Conservation (phyloP, 1,140 invertebrate genomes). For the Spodoptera frugiperda region DNA sequence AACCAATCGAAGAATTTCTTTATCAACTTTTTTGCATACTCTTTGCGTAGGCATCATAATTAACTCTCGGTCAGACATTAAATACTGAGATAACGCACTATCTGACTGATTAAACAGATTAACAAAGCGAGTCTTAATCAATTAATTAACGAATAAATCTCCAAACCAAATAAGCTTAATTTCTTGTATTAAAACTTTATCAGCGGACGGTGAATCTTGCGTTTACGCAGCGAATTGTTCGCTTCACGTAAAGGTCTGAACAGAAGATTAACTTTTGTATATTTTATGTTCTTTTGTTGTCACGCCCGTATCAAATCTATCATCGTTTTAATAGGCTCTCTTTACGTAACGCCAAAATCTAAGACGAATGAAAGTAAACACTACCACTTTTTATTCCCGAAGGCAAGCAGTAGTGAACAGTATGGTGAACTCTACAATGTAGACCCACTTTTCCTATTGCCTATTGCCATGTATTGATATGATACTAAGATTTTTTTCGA, state of each 20-base stretch:
- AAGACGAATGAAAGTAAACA: no score
- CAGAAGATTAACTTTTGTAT: background rate
- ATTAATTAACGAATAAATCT: slow-evolving; percentile 38
- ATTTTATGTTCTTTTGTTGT: no score
- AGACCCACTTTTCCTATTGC: no score
- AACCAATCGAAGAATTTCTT: no score
- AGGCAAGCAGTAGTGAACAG: no score
- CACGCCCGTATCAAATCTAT: no score
- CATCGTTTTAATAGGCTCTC: no score
- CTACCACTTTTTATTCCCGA: no score
- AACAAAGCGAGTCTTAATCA: slow-evolving; percentile 33
- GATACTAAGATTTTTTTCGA: no score
- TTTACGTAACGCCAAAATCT: no score
- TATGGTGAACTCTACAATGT: no score
- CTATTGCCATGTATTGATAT: no score
- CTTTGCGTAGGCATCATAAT: slow-evolving; percentile 3
- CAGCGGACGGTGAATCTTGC: slow-evolving; percentile 1
- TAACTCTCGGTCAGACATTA: slow-evolving; percentile 27
- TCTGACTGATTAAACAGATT: slow-evolving; percentile 29
- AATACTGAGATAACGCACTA: slow-evolving; percentile 5
- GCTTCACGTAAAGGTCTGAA: background rate
- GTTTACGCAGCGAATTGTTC: slow-evolving; percentile 1
- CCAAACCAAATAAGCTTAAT: slow-evolving; percentile 34
- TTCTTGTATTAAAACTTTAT: slow-evolving; percentile 39
- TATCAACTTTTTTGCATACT: background rate